A percentile compares a stretch with the other conserved stretches of the same genome.
Evolutionary conservation across 2,113 vertebrate genomes (phyloP).

Genomic region (Ochotona princeps): DNA sequence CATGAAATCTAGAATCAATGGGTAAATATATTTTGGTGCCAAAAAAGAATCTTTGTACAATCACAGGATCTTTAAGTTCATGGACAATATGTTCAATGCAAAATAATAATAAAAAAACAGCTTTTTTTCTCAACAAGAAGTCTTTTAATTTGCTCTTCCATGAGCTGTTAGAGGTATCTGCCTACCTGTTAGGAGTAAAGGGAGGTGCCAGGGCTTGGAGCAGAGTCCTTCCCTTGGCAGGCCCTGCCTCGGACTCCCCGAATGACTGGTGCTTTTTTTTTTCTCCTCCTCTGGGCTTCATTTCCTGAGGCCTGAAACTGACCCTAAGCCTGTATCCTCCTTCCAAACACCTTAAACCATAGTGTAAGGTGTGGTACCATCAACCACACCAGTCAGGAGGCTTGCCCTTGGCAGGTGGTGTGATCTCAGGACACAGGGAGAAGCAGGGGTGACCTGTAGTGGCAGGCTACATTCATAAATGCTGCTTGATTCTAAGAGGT

Average conservation of each 20-base stretch:
- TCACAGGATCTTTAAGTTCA: no score
- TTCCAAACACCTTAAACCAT: constrained; percentile 10
- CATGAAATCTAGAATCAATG: no score
- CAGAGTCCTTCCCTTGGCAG: background rate
- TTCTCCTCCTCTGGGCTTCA: background rate
- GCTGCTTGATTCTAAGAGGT: background rate
- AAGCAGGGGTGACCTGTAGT: background rate
- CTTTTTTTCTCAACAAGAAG: no score
- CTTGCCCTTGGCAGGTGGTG: background rate
- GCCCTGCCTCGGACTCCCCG: background rate
- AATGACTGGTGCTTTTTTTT: background rate
- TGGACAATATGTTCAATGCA: no score
- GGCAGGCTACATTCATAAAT: background rate
- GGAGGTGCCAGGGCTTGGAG: background rate
- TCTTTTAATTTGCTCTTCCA: no score
- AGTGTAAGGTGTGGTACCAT: background rate
- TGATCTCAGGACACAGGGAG: fast-evolving
- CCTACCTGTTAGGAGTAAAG: background rate
- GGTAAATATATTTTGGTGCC: no score
- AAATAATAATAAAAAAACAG: no score
- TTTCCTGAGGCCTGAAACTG: background rate
- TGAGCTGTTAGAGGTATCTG: no score
- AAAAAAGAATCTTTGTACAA: no score
- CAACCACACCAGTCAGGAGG: background rate
- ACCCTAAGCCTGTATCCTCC: background rate